A percentile compares a stretch with the other conserved stretches of the same genome.
These are phyloP conservation scores for Rousettus leschenaultii DNA, from an alignment of 2,113 vertebrate species.

Conservation along the genomic window DNA sequence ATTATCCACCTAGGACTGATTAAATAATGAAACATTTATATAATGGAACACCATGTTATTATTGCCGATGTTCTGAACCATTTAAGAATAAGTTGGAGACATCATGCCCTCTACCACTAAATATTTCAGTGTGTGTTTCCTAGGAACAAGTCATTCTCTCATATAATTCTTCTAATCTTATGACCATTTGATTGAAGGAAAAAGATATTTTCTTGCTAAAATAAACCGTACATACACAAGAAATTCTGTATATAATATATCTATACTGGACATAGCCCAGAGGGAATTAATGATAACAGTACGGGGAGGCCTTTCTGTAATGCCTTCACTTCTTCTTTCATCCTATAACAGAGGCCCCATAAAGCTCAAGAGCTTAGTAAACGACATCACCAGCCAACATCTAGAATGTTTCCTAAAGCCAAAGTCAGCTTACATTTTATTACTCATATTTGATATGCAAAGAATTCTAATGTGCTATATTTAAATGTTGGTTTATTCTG, in stretches of 20 bases:
- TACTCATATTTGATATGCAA: conserved; percentile 33
- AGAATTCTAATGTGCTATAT: conserved; percentile 39
- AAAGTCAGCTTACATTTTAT: conserved; percentile 51
- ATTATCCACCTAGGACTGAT: neutral
- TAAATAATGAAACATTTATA: conserved; percentile 25
- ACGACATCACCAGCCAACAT: neutral
- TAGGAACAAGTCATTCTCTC: conserved; percentile 27
- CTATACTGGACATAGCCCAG: neutral
- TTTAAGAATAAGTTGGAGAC: neutral
- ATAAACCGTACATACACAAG: neutral
- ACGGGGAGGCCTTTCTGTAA: neutral
- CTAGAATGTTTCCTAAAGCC: conserved; percentile 1
- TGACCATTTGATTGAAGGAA: conserved; percentile 34
- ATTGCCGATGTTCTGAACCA: neutral
- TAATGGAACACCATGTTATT: neutral
- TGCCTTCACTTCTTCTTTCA: neutral
- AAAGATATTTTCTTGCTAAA: conserved; percentile 41
- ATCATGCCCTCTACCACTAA: neutral
- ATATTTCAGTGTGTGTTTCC: conserved; percentile 37
- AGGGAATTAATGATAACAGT: conserved; percentile 11
- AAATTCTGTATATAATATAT: neutral
- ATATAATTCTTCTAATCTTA: conserved; percentile 26
- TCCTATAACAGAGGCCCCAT: neutral
- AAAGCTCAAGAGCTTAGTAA: neutral
- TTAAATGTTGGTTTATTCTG: conserved; percentile 38